These are phyloP conservation scores for Pipistrellus nathusii DNA, from an alignment of 2,797 vertebrate species.

Conservation along the genomic window DNA sequence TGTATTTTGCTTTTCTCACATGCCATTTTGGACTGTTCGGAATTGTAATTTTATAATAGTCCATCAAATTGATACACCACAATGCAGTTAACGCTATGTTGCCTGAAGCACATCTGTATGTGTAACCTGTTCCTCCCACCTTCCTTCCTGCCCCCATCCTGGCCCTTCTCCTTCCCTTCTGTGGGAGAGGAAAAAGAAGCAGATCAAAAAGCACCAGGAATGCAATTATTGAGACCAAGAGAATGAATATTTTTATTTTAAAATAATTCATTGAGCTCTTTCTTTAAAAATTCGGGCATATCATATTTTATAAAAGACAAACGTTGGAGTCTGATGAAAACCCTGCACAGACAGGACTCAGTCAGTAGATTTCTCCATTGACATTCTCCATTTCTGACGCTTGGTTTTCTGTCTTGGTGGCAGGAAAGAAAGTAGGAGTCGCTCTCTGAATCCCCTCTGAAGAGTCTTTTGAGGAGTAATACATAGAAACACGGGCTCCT, in stretches of 20 bases:
- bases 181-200: neutral
- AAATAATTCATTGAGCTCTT: neutral
- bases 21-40: neutral
- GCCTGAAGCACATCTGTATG: neutral
- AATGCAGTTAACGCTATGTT: neutral
- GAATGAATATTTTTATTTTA: slow-evolving; percentile 5
- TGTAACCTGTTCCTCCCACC: neutral
- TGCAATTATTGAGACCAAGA: slow-evolving; percentile 23
- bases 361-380: neutral
- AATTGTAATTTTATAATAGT: slow-evolving; percentile 29
- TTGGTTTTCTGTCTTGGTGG: neutral
- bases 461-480: neutral
- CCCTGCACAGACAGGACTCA: neutral
- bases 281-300: neutral
- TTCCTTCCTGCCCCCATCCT: too few species aligned
- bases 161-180: neutral
- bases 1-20: slow-evolving; percentile 43
- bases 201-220: slow-evolving; percentile 16
- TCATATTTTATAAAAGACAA: slow-evolving; percentile 41
- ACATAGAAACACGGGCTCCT: neutral
- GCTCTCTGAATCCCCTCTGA: neutral
- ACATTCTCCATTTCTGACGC: neutral
- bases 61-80: neutral
- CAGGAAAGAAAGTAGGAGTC: neutral
- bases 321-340: slow-evolving; percentile 30